A percentile compares a stretch with the other conserved stretches of the same genome.
phyloP scores from a whole-genome alignment of 2,113 vertebrate species.

The Otus sunia region DNA sequence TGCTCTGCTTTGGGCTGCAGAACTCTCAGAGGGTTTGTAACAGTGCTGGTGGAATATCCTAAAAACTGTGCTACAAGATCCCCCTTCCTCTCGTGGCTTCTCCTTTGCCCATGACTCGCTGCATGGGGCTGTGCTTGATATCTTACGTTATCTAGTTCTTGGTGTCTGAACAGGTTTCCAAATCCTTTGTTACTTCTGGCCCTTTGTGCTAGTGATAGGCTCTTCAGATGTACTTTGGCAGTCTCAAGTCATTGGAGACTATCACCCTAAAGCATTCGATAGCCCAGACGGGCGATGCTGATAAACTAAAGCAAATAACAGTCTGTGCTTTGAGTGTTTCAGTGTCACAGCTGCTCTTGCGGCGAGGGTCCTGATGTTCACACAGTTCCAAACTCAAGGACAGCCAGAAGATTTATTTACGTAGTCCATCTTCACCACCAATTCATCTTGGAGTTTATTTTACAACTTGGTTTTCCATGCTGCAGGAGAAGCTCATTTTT shows the following conservation, averaged over 20 bases:
- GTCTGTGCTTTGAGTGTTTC: neutral
- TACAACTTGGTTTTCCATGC: neutral
- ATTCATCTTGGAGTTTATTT: neutral
- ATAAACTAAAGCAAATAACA: neutral
- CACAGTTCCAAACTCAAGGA: neutral
- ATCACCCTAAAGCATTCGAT: accelerated
- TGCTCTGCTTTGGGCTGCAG: neutral
- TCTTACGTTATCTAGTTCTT: accelerated
- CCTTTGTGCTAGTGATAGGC: neutral
- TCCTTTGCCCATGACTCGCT: neutral
- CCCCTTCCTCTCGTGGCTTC: neutral
- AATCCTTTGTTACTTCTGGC: neutral
- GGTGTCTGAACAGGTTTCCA: neutral
- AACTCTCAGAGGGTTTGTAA: neutral
- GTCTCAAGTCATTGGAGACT: neutral
- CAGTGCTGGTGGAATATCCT: neutral
- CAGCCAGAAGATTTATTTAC: neutral
- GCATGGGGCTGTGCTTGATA: accelerated
- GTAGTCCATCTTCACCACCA: neutral
- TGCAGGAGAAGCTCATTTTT: neutral
- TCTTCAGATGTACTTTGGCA: neutral
- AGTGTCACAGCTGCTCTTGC: neutral
- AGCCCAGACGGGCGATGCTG: neutral
- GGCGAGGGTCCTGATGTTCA: neutral
- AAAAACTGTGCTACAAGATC: neutral